Evolutionary conservation across 2,797 vertebrate species (phyloP).

Genomic region (Rousettus madagascariensis): DNA sequence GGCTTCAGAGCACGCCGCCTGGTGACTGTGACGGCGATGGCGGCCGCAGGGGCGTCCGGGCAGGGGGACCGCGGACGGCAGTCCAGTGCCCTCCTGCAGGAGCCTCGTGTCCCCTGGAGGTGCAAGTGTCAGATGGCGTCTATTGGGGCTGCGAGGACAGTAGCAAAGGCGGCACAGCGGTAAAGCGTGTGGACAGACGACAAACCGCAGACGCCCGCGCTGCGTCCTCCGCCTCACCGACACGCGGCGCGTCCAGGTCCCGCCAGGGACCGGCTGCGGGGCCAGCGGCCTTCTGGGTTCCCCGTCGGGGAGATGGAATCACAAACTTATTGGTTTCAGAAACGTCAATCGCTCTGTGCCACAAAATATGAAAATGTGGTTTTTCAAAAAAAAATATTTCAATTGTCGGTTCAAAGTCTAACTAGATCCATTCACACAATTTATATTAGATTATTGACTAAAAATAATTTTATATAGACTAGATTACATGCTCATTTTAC

Average conservation of each 20-base stretch:
- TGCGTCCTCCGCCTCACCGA: background rate
- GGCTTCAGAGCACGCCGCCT: background rate
- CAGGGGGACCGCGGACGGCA: background rate
- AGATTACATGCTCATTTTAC: too few species aligned
- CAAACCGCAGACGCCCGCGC: background rate
- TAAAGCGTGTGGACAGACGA: background rate
- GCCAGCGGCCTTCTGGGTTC: background rate
- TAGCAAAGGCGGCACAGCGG: background rate
- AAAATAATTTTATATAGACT: background rate
- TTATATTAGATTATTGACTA: background rate
- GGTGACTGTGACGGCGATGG: too few species aligned
- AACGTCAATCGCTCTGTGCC: background rate
- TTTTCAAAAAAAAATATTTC: background rate
- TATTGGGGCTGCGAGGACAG: background rate
- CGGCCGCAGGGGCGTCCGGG: fast-evolving
- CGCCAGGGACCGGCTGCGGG: background rate
- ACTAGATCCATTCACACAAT: background rate
- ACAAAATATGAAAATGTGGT: background rate
- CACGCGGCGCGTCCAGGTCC: background rate
- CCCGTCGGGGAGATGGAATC: background rate
- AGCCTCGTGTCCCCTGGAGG: background rate
- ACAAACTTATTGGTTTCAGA: background rate
- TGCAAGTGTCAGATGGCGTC: too few species aligned
- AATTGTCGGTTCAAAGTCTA: background rate
- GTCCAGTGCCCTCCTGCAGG: background rate